Conservation (phyloP, 1,140 invertebrate genomes). For the Zaprionus ornatus region DNA sequence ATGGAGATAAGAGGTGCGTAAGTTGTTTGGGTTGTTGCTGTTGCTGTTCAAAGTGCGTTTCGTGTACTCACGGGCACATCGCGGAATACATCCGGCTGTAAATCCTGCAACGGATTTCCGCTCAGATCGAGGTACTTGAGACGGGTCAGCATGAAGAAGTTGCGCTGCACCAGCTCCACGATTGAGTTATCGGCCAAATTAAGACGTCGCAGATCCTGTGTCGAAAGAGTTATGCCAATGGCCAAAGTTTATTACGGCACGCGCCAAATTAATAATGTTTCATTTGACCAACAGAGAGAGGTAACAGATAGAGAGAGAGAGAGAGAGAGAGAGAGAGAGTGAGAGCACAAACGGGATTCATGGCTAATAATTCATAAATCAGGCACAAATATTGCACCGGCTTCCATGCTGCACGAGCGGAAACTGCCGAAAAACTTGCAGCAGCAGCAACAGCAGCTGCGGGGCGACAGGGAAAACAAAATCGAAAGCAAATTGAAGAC, state of each 20-base stretch:
- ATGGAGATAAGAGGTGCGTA: constrained; percentile 18
- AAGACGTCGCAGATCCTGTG: constrained; percentile 86
- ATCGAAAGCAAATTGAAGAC: constrained; percentile 80
- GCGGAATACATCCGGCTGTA: constrained; percentile 90
- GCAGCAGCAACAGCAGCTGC: constrained; percentile 16
- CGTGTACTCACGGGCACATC: constrained; percentile 87
- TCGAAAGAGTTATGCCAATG: constrained; percentile 36
- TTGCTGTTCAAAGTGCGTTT: background rate
- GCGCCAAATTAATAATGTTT: constrained; percentile 68
- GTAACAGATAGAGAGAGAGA: background rate
- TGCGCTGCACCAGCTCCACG: constrained; percentile 87
- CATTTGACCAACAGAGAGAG: constrained; percentile 15
- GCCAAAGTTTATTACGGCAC: constrained; percentile 64
- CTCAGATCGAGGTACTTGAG: constrained; percentile 89
- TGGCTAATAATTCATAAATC: constrained; percentile 76
- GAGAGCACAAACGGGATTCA: constrained; percentile 2
- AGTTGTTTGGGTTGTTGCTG: constrained; percentile 9
- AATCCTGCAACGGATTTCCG: constrained; percentile 88
- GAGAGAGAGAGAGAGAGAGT: constrained; percentile 3
- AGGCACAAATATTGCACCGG: constrained; percentile 30
- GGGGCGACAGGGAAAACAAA: constrained; percentile 55
- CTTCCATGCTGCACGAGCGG: constrained; percentile 30
- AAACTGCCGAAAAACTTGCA: constrained; percentile 66
- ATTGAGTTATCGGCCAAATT: constrained; percentile 89
- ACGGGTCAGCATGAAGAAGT: constrained; percentile 88